Evolutionary conservation across 1,140 invertebrate genomes (phyloP), one percentile per base, ranked within the genome.

Genomic region (Drosophila equinoxialis): DNA sequence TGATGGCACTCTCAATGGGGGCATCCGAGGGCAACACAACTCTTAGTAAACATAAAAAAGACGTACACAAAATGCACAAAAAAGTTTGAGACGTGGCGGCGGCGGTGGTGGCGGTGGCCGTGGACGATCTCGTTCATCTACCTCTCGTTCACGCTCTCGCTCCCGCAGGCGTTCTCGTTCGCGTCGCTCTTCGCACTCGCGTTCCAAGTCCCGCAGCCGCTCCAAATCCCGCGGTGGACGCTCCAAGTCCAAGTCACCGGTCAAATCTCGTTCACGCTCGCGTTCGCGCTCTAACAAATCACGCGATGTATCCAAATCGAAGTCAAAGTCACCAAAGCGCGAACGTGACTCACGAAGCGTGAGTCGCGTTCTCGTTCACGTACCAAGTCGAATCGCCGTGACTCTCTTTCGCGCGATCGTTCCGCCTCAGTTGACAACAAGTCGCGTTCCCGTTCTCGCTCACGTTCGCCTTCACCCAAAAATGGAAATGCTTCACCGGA

Each of bases 181-280:
- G 61, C 94, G 94, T 69, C 94, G 94, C 66, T 94, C 94, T 35
- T 94, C 94, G 20, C 94, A 94, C 79, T 95, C 95, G 77, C 94
- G 95, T 42, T 95, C 95, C 20, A 93, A 94, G 89, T 95, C 94
- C 61, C 94, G 94, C 74, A 94, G 94, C 65, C 95, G 95, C 45
- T 96, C 95, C 66, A 96, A 96, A 77, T 95, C 94, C 4, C 93
- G 91, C 74, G 94, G 94, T 7, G 91, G 89, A 61, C 94, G 95
- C 64, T 94, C 95, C 48, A 95, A 96, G 93, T 96, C 94, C 81
- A 96, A 95, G 93, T 96, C 95, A 45, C 95, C 93, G 91, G 95
- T 93, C 92, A 96, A 96, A 80, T 96, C 96, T 37, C 94, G 94
- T 60, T 96, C 95, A 39, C 87, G 82, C 58, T 96, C 95, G 58